Base-by-base conservation (phyloP, 2,797 vertebrate genomes). In the Sciurus carolinensis region DNA sequence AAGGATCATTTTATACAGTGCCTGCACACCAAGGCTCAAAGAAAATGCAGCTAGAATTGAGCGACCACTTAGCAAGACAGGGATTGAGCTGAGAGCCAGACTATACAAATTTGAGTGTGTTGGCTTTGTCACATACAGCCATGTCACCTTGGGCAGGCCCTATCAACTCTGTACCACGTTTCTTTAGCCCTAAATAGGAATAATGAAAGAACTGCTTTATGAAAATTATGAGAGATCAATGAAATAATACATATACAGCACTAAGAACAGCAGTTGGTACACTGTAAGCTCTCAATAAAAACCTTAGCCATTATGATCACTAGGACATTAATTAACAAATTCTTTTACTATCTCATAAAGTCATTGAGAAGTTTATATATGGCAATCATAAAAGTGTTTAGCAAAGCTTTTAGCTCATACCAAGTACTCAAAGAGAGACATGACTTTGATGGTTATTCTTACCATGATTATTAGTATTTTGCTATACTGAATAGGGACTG, bases 201-300 rank as follows among this genome's bases (percentile, higher is more conserved):
- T 15, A 76, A 50, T 36, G 62, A 84, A 67, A 87, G 26, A 5
- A 5, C 28, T 69, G 54, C 13, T 50, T 73, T 44, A 12, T 88
- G 66, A 52, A 10, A 85, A 39, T 22, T 39, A 39, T 90, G 67
- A 87, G 47, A 59, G 84, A 50, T 26, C 12, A 79, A 36, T 52
- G 20, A 80, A n/a, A 59, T 64, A 50, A 91, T 52, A n/a, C 14
- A 11, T 0, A 50, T 10, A 80, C 12, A 76, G 20, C 54, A 62
- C 66, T 44, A 28, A 80, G 57, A 93, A 59, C 1, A 77, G 82
- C 1, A 7, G 36, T 47, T 86, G 81, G 42, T 50, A 95, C 64
- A 73, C 5, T 36, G 20, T 22, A n/a, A 72, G 47, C 92, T 81
- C 81, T 96, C 91, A 36, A 22, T 36, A 76, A 84, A 96, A 93